Evolutionary conservation across 1,140 invertebrate genomes (phyloP).

Genomic region (Dendroctonus valens): DNA sequence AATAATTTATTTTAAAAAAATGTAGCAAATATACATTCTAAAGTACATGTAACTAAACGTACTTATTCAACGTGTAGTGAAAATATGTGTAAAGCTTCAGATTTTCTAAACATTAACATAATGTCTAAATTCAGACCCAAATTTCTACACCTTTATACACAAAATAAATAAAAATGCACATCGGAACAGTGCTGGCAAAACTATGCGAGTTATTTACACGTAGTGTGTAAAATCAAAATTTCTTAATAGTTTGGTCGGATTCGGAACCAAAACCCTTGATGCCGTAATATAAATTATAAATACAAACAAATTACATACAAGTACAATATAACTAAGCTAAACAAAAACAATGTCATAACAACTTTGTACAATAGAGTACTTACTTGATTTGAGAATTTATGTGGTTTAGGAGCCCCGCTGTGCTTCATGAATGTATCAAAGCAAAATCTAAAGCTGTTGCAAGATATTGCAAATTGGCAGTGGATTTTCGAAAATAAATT

Average conservation of each 20-base stretch:
- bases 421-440: too few species aligned
- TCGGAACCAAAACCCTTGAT: constrained; percentile 39
- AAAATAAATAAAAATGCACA: not conserved
- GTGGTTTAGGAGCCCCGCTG: too few species aligned
- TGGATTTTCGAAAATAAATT: too few species aligned
- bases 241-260: not conserved
- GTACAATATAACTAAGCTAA: constrained; percentile 46
- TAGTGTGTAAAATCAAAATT: not conserved
- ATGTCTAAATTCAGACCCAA: not conserved
- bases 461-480: too few species aligned
- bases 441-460: too few species aligned
- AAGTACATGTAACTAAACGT: not conserved
- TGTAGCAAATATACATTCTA: constrained; percentile 19
- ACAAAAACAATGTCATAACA: constrained; percentile 49
- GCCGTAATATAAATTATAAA: constrained; percentile 44
- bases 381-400: too few species aligned
- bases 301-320: constrained; percentile 44
- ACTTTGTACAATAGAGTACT: constrained; percentile 29
- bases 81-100: constrained; percentile 5
- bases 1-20: constrained; percentile 20
- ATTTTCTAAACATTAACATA: constrained; percentile 5
- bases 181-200: not conserved
- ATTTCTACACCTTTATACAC: not conserved
- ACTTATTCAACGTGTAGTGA: constrained; percentile 2
- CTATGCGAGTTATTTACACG: not conserved